Conservation (phyloP, 1,140 invertebrate genomes). For the Megalonaias nervosa region DNA sequence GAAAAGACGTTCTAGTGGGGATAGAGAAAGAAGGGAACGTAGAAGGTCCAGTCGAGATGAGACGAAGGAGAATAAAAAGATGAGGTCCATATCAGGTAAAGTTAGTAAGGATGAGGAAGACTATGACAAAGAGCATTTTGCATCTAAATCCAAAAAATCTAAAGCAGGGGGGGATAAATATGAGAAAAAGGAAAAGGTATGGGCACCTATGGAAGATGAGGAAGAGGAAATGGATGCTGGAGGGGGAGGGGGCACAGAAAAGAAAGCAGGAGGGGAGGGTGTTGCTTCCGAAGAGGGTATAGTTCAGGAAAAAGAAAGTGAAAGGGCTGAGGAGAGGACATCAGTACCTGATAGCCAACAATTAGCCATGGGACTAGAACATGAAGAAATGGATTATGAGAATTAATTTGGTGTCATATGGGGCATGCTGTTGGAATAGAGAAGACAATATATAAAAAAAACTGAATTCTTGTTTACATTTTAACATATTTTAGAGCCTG, state of each 20-base stretch:
- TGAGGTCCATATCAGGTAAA: too few relatives aligned
- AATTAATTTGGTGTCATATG: too few relatives aligned
- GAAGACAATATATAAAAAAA: too few relatives aligned
- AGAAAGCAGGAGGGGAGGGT: not conserved
- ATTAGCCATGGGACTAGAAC: not conserved
- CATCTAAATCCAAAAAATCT: slow-evolving; percentile 2
- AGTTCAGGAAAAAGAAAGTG: not conserved
- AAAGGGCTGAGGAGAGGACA: not conserved
- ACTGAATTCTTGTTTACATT: too few relatives aligned
- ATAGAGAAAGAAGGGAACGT: too few relatives aligned
- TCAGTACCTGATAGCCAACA: not conserved
- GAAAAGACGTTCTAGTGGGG: not conserved
- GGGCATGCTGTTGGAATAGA: too few relatives aligned
- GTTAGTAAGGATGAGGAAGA: too few relatives aligned
- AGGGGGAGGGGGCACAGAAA: too few relatives aligned
- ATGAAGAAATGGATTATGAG: not conserved
- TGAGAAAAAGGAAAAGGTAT: slow-evolving; percentile 29
- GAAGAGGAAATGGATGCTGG: slow-evolving; percentile 28
- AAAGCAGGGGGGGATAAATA: slow-evolving; percentile 26
- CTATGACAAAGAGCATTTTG: not conserved
- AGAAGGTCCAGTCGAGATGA: too few relatives aligned
- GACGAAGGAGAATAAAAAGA: too few relatives aligned
- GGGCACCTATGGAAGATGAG: slow-evolving; percentile 41
- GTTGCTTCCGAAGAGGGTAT: not conserved
- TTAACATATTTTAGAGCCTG: too few relatives aligned